A percentile compares a stretch with the other conserved stretches of the same genome.
These are phyloP conservation scores for Agrotis exclamationis DNA, from an alignment of 2,888 invertebrate species.

Conservation along the genomic window DNA sequence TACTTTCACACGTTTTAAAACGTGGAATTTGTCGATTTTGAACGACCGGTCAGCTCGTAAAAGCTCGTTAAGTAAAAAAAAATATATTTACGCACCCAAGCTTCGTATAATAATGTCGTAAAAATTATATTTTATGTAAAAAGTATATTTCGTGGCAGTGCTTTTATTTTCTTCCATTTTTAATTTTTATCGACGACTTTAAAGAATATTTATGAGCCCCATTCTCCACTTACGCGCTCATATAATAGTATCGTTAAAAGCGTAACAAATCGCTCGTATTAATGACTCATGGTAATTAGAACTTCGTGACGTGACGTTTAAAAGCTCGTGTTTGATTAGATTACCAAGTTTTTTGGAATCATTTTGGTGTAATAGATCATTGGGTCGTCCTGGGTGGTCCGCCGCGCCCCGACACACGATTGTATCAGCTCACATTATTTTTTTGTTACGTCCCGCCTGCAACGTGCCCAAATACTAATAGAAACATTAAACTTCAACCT, in stretches of 20 bases:
- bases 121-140: slow-evolving; percentile 83
- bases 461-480: slow-evolving; percentile 75
- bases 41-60: slow-evolving; percentile 85
- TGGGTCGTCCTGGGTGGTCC: slow-evolving; percentile 80
- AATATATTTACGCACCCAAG: slow-evolving; percentile 70
- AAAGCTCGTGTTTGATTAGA: slow-evolving; percentile 73
- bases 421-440: slow-evolving; percentile 78
- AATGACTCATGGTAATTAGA: slow-evolving; percentile 72
- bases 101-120: slow-evolving; percentile 87
- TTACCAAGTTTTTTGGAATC: slow-evolving; percentile 69
- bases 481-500: slow-evolving; percentile 68
- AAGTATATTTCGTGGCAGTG: slow-evolving; percentile 57
- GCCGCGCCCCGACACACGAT: slow-evolving; percentile 72
- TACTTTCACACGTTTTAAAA: slow-evolving; percentile 90
- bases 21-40: slow-evolving; percentile 80
- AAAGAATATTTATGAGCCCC: slow-evolving; percentile 62
- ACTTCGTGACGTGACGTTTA: slow-evolving; percentile 70
- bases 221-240: slow-evolving; percentile 56
- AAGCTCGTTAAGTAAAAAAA: slow-evolving; percentile 77
- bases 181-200: slow-evolving; percentile 66
- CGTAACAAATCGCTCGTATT: slow-evolving; percentile 68
- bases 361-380: slow-evolving; percentile 74
- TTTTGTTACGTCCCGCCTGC: slow-evolving; percentile 73
- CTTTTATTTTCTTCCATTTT: slow-evolving; percentile 66
- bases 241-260: slow-evolving; percentile 59